These are phyloP conservation scores for Leptopterna dolabrata DNA, from an alignment of 2,888 invertebrate species.

Conservation along the genomic window DNA sequence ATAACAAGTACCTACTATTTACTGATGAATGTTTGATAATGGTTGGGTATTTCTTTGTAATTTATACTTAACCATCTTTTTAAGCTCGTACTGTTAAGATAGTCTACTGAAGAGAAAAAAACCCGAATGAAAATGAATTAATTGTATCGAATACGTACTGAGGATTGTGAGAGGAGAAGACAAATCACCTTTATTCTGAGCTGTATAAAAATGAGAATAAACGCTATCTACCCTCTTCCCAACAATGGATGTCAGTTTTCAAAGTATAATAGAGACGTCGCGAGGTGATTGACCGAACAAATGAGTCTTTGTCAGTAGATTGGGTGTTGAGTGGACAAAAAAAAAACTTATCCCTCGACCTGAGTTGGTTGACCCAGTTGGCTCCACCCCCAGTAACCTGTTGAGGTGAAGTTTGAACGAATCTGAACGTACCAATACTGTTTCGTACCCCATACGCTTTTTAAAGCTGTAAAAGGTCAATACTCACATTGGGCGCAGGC, in stretches of 20 bases:
- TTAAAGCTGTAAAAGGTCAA: neutral
- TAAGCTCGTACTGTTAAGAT: no score
- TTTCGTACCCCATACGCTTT: neutral
- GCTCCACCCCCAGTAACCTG: conserved; percentile 36
- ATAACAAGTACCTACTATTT: no score
- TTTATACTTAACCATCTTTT: no score
- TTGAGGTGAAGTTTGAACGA: conserved; percentile 21
- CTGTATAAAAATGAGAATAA: no score
- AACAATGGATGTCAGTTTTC: neutral
- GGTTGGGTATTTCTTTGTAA: no score
- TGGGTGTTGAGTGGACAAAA: neutral
- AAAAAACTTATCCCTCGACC: neutral
- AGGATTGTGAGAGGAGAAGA: no score
- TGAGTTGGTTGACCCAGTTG: conserved; percentile 8
- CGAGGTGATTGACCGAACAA: neutral
- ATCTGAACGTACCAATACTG: neutral
- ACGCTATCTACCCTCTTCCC: no score
- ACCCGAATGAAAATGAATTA: no score
- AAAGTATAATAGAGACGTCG: neutral
- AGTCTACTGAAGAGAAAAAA: no score
- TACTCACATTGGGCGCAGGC: conserved; percentile 20
- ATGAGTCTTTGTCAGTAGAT: neutral
- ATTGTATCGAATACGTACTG: no score
- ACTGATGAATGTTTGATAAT: no score
- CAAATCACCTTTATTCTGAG: no score